phyloP scores from a whole-genome alignment of 2,113 vertebrate species.

The Apaloderma vittatum region DNA sequence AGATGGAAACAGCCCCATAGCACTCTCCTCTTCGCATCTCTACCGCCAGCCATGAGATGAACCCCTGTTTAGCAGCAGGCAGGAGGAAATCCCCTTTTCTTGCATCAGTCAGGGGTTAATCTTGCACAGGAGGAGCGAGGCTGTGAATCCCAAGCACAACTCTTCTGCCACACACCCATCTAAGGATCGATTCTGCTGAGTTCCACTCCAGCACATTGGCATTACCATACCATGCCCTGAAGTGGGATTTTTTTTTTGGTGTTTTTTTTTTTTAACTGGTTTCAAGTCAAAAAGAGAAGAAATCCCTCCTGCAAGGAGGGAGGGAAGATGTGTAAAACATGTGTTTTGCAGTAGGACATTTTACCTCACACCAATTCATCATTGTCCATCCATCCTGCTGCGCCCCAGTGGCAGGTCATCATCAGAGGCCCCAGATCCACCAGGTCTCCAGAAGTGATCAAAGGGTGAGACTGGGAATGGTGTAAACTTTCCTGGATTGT shows the following conservation, averaged over 20 bases:
- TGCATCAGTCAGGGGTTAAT: neutral
- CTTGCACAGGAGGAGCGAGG: neutral
- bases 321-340: neutral
- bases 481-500: neutral
- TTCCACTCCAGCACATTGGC: fast-evolving
- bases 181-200: neutral
- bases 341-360: conserved; percentile 4
- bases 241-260: no score
- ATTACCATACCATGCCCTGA: neutral
- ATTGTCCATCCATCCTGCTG: conserved; percentile 7
- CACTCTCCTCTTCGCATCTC: neutral
- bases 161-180: neutral
- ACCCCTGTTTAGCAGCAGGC: neutral
- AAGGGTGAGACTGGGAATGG: neutral
- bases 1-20: neutral
- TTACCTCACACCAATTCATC: conserved; percentile 36
- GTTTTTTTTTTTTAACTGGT: neutral
- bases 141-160: fast-evolving
- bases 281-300: neutral
- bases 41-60: neutral
- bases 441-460: conserved; percentile 1
- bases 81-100: neutral
- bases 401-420: neutral
- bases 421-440: neutral
- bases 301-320: neutral